Evolutionary conservation across 2,888 invertebrate species (phyloP).

Genomic region (Agrotis clavis): DNA sequence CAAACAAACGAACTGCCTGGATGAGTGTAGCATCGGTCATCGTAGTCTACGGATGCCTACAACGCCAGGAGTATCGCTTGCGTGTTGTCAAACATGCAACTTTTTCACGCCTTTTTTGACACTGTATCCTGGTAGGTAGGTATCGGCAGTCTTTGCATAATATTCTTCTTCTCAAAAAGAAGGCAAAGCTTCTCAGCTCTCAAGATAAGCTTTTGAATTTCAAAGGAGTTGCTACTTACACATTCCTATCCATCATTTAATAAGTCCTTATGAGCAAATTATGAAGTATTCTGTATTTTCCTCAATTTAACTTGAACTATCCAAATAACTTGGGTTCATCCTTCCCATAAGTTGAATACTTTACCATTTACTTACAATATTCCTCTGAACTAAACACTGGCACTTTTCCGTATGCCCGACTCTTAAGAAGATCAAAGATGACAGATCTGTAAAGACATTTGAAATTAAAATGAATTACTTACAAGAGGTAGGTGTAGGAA

Average conservation of each 20-base stretch:
- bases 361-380: not conserved
- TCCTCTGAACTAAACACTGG: slow-evolving; percentile 7
- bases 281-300: not conserved
- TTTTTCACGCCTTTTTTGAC: no score
- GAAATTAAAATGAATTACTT: slow-evolving; percentile 31
- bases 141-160: not conserved
- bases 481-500: slow-evolving; percentile 3
- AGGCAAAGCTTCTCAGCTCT: no score
- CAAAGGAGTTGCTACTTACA: not conserved
- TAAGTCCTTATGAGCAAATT: not conserved
- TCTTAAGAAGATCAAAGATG: slow-evolving; percentile 54
- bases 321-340: not conserved
- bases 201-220: not conserved
- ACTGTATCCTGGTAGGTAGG: no score
- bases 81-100: no score
- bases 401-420: slow-evolving; percentile 21
- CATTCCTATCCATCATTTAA: not conserved
- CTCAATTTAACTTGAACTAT: not conserved
- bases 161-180: not conserved
- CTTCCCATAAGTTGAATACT: not conserved
- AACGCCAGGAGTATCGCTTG: no score
- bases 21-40: no score
- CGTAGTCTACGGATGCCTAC: no score
- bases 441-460: slow-evolving; percentile 24
- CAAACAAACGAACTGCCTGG: no score